Evolutionary conservation across 2,113 vertebrate genomes (phyloP), one percentile per base, ranked within the genome.

Genomic region (Felis catus): DNA sequence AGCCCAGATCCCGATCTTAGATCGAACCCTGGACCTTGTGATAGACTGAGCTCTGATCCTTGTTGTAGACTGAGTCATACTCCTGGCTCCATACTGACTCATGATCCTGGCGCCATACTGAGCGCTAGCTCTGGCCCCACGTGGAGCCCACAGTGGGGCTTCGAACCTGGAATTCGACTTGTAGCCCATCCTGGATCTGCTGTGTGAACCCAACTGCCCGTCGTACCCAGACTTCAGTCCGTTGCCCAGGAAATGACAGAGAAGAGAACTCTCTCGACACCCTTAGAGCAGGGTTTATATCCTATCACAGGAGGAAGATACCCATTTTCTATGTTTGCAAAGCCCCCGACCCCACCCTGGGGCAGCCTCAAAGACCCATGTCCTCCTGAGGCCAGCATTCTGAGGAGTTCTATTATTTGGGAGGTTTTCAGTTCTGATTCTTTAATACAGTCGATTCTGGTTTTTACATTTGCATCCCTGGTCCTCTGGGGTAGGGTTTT

Each of bases 401-500:
- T 16, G 68, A 96, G 29, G 15, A 39, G 13, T 51, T 80, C 85
- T 65, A 70, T 91, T 81, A 68, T 93, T 85, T 39, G 85, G 55
- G 68, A 66, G 23, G 71, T 65, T 97, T 97, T 96, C 36, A 48
- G 41, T 86, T 93, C 41, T 79, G 81, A 91, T 97, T 93, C 94
- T 80, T 97, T 66, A 90, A 84, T 78, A 14, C 29, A 48, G 55
- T 96, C 6, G 0, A 95, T 97, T 95, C 95, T 97, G 92, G 92
- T 81, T 96, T 96, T 96, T 85, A 85, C 18, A 48, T 76, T 92
- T 29, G 7, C 25, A 88, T 71, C 16, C 27, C 68, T 83, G 85
- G 74, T 87, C 68, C 3, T 8, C 89, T 53, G 45, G 79, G 31
- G 41, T 73, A 91, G 61, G n/a, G 15, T 51, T 95, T 97, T 45